Evolutionary conservation across 1,140 invertebrate species (phyloP).

Genomic region (Carposina sasakii): DNA sequence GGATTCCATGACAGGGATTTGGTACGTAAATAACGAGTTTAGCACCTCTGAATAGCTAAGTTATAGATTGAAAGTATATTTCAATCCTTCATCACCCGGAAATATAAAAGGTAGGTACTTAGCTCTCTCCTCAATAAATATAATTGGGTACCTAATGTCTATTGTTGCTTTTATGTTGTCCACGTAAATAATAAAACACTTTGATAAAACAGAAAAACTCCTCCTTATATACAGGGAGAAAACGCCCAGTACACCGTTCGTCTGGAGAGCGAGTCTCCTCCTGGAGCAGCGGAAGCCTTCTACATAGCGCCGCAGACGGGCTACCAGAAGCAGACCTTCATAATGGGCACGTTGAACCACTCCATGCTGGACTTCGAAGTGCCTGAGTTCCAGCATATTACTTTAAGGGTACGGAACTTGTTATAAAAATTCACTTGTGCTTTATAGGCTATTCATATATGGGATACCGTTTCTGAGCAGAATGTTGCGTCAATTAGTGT

Average conservation of each 20-base stretch:
- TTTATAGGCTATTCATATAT: background rate
- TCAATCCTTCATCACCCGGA: background rate
- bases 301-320: conserved; percentile 70
- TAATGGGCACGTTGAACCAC: conserved; percentile 68
- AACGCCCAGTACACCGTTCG: conserved; percentile 72
- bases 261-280: conserved; percentile 45
- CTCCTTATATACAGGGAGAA: conserved; percentile 52
- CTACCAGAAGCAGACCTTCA: conserved; percentile 71
- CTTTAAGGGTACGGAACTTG: conserved; percentile 31
- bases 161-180: too few relatives aligned
- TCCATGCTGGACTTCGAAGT: conserved; percentile 73
- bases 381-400: conserved; percentile 50
- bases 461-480: background rate
- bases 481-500: too few relatives aligned
- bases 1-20: conserved; percentile 72
- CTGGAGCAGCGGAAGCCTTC: conserved; percentile 61
- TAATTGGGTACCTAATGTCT: too few relatives aligned
- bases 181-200: too few relatives aligned
- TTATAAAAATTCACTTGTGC: background rate
- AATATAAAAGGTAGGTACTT: too few relatives aligned
- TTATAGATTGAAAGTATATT: too few relatives aligned
- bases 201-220: too few relatives aligned
- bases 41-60: too few relatives aligned
- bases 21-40: too few relatives aligned
- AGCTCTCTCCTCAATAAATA: too few relatives aligned